Conservation (phyloP, 2,113 vertebrate species). For the Terrapene triunguis region DNA sequence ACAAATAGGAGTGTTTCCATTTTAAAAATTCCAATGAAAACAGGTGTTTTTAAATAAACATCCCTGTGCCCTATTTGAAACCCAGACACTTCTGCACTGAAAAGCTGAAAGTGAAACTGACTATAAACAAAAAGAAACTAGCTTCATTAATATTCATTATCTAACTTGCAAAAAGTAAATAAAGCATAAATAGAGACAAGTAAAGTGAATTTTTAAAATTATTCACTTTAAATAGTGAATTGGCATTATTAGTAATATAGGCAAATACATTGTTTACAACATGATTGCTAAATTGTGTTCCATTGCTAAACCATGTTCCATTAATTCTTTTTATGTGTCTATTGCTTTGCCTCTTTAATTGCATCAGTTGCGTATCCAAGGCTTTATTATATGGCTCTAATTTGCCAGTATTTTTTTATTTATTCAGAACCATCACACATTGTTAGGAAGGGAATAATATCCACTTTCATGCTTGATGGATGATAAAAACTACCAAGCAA, state of each 20-base stretch:
- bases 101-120: background rate
- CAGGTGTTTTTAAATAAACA: background rate
- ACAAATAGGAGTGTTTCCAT: background rate
- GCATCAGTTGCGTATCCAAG: constrained; percentile 41
- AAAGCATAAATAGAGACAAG: constrained; percentile 7
- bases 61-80: background rate
- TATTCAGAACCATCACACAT: constrained; percentile 55
- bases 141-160: background rate
- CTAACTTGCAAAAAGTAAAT: background rate
- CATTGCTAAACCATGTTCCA: background rate
- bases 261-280: constrained; percentile 25
- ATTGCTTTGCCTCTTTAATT: constrained; percentile 46
- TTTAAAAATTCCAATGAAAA: background rate
- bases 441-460: constrained; percentile 54
- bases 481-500: constrained; percentile 29
- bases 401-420: constrained; percentile 63
- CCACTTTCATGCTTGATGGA: constrained; percentile 45
- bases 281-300: constrained; percentile 28
- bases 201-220: constrained; percentile 26
- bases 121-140: background rate
- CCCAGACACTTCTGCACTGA: background rate
- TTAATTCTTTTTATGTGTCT: constrained; percentile 10
- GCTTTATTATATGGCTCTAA: constrained; percentile 53
- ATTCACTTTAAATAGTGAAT: constrained; percentile 40
- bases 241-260: background rate